A percentile compares a stretch with the other conserved stretches of the same genome.
These are phyloP conservation scores for Eurystomus glaucurus DNA, from an alignment of 2,797 vertebrate genomes.

Conservation along the genomic window DNA sequence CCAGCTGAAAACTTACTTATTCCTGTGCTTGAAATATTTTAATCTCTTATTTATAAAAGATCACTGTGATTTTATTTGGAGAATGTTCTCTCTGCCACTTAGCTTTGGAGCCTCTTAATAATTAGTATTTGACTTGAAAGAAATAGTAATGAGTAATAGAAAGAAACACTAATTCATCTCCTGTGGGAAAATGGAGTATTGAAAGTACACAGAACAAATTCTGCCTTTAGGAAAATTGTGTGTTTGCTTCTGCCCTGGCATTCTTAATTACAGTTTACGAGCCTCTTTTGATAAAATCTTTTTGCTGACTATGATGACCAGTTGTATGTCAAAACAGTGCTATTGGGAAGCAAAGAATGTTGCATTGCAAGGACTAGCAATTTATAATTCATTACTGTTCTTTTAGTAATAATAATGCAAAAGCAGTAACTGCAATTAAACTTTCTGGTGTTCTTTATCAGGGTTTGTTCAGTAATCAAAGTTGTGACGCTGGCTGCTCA, in stretches of 20 bases:
- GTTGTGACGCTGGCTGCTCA: background rate
- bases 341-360: background rate
- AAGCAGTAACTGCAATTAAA: background rate
- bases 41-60: background rate
- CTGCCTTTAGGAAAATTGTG: background rate
- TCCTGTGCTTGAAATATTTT: background rate
- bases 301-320: background rate
- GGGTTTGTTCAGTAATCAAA: background rate
- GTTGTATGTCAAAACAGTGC: background rate
- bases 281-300: background rate
- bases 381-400: background rate
- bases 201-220: background rate
- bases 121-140: background rate
- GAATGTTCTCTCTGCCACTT: background rate
- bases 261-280: background rate
- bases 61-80: background rate
- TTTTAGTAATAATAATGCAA: background rate
- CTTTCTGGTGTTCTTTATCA: background rate
- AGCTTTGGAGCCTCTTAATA: background rate
- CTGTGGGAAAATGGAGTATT: background rate
- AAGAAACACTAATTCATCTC: background rate
- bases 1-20: background rate
- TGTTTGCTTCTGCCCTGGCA: background rate
- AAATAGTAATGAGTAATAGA: background rate
- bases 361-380: background rate